Percentiles rank a stretch among this genome's conserved stretches.
phyloP scores from a whole-genome alignment of 2,113 vertebrate genomes.

The Electrona antarctica region DNA sequence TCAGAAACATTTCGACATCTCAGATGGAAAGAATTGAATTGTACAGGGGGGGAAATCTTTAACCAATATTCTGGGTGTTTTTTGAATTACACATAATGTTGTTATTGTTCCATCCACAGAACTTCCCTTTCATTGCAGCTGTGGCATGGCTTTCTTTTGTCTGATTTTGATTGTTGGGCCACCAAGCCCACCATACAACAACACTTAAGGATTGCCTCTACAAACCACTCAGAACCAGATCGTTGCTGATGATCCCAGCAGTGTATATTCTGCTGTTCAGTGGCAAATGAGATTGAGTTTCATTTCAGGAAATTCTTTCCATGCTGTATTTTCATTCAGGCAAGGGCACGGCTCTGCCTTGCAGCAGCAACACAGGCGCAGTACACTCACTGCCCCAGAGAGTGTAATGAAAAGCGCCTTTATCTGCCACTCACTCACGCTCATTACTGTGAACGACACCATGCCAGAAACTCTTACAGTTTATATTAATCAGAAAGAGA shows the following conservation, averaged over 20 bases:
- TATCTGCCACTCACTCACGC: conserved; percentile 59
- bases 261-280: conserved; percentile 76
- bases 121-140: conserved; percentile 5
- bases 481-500: conserved; percentile 56
- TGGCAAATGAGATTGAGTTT: conserved; percentile 80
- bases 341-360: conserved; percentile 60
- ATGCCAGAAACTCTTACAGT: conserved; percentile 59
- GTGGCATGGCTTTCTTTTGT: not conserved
- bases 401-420: conserved; percentile 66
- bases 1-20: conserved; percentile 28
- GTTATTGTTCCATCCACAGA: conserved; percentile 26
- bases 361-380: conserved; percentile 54
- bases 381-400: conserved; percentile 38
- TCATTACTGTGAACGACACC: conserved; percentile 54
- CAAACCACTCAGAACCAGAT: conserved; percentile 33
- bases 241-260: conserved; percentile 65
- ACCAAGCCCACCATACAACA: conserved; percentile 1
- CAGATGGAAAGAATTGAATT: conserved; percentile 6
- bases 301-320: conserved; percentile 81
- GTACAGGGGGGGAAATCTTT: conserved; percentile 10
- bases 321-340: conserved; percentile 68
- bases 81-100: conserved; percentile 5
- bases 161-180: conserved; percentile 22
- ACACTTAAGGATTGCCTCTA: conserved; percentile 26
- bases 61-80: conserved; percentile 1